Percentiles rank a stretch among this genome's conserved stretches.
These are phyloP conservation scores for Abrostola triplasia DNA, from an alignment of 2,888 invertebrate species.

Conservation along the genomic window DNA sequence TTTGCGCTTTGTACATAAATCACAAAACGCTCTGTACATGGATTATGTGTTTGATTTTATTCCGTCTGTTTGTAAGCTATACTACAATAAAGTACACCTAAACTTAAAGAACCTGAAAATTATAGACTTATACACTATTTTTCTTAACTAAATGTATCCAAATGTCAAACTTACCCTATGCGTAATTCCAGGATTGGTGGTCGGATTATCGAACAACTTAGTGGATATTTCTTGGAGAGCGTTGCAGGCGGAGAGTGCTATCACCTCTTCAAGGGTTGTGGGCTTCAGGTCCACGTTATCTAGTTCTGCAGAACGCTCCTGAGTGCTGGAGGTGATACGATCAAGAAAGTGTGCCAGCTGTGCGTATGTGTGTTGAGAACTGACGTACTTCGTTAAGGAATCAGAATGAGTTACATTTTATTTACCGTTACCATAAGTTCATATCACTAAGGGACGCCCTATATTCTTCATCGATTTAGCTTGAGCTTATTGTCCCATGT, in stretches of 20 bases:
- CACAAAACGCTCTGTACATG: no score
- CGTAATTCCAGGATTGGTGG: constrained; percentile 78
- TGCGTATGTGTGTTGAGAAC: constrained; percentile 94
- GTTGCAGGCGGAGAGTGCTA: constrained; percentile 73
- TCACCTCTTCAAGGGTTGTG: constrained; percentile 75
- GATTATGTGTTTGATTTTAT: no score
- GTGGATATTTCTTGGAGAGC: constrained; percentile 71
- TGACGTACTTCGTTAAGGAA: constrained; percentile 67
- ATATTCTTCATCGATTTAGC: no score
- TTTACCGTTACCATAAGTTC: no score
- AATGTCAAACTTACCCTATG: constrained; percentile 71
- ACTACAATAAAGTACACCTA: background rate
- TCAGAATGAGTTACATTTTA: no score
- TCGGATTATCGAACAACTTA: constrained; percentile 79
- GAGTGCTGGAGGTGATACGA: constrained; percentile 89
- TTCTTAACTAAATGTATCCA: background rate
- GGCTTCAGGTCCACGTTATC: constrained; percentile 68
- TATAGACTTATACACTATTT: background rate
- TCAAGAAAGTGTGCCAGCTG: constrained; percentile 93
- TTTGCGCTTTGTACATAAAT: no score
- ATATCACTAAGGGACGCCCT: no score
- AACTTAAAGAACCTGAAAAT: background rate
- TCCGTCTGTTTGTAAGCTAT: background rate
- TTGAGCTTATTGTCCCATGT: no score
- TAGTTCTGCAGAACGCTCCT: constrained; percentile 73